Evolutionary conservation across 2,797 vertebrate genomes (phyloP).

Genomic region (Iguana delicatissima): DNA sequence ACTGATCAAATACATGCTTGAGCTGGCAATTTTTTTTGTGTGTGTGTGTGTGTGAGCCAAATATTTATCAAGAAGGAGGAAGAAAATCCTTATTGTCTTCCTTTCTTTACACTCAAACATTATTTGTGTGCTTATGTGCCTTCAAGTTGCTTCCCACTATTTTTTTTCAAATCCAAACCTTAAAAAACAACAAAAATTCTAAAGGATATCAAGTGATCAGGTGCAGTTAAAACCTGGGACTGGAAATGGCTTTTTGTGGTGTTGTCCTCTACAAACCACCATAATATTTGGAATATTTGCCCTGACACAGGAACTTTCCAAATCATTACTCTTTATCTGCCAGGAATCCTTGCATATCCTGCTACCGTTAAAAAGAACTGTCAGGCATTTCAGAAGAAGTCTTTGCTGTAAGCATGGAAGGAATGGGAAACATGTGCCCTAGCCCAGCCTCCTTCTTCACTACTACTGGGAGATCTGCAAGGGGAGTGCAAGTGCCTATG

Average conservation of each 20-base stretch:
- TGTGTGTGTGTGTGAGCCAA: constrained; percentile 33
- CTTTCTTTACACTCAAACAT: not conserved
- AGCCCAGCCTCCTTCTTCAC: not conserved
- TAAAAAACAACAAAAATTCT: not conserved
- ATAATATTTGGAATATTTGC: not conserved
- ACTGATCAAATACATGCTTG: constrained; percentile 13
- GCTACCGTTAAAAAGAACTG: not conserved
- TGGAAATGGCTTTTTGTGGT: not conserved
- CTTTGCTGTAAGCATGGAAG: not conserved
- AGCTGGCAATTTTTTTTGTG: not conserved
- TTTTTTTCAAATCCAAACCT: not conserved
- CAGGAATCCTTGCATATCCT: not conserved
- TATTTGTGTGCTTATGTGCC: no score
- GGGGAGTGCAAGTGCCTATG: not conserved
- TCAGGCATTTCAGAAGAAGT: not conserved
- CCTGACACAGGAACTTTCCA: not conserved
- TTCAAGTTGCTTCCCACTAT: no score
- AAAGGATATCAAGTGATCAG: not conserved
- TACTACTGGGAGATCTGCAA: not conserved
- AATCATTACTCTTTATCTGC: not conserved
- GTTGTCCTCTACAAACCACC: not conserved
- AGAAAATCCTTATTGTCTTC: not conserved
- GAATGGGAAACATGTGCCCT: not conserved
- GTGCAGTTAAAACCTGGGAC: not conserved
- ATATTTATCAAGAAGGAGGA: constrained; percentile 58